These are phyloP conservation scores for Andrena cerasifolii DNA, from an alignment of 1,140 invertebrate species.

Conservation along the genomic window DNA sequence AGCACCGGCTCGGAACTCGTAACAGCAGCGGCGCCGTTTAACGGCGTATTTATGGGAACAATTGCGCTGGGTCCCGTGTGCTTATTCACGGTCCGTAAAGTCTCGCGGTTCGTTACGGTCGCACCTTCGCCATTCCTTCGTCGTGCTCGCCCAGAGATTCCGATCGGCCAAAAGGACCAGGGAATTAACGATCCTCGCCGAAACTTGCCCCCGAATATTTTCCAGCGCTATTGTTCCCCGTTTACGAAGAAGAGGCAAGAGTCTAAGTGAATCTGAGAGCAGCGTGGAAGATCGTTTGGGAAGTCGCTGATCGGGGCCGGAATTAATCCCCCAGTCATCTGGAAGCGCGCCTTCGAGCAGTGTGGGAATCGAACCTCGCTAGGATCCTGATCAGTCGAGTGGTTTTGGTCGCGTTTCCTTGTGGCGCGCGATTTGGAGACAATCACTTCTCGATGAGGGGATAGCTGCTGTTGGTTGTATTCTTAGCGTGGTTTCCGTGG, in stretches of 20 bases:
- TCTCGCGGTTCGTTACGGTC: slow-evolving; percentile 41
- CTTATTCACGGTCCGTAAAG: slow-evolving; percentile 62
- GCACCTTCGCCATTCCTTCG: slow-evolving; percentile 21
- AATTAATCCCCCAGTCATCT: neutral
- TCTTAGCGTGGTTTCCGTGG: no score
- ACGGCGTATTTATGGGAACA: slow-evolving; percentile 61
- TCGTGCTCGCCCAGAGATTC: slow-evolving; percentile 14
- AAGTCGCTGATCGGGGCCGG: neutral
- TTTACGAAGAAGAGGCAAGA: neutral
- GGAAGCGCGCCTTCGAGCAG: neutral
- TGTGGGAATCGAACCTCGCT: no score
- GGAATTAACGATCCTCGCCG: slow-evolving; percentile 28
- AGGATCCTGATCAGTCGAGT: neutral
- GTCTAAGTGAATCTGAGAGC: neutral
- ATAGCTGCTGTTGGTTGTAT: no score
- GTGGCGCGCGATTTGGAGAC: no score
- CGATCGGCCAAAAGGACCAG: neutral
- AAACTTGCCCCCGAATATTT: slow-evolving; percentile 10
- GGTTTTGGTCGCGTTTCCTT: neutral
- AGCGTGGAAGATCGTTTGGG: neutral
- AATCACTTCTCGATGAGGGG: neutral
- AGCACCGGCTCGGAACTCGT: slow-evolving; percentile 52
- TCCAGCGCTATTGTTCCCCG: neutral
- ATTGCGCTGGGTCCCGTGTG: slow-evolving; percentile 44
- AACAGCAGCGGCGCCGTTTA: slow-evolving; percentile 57